phyloP scores from a whole-genome alignment of 2,888 invertebrate genomes.

The Polyommatus iphigenia region DNA sequence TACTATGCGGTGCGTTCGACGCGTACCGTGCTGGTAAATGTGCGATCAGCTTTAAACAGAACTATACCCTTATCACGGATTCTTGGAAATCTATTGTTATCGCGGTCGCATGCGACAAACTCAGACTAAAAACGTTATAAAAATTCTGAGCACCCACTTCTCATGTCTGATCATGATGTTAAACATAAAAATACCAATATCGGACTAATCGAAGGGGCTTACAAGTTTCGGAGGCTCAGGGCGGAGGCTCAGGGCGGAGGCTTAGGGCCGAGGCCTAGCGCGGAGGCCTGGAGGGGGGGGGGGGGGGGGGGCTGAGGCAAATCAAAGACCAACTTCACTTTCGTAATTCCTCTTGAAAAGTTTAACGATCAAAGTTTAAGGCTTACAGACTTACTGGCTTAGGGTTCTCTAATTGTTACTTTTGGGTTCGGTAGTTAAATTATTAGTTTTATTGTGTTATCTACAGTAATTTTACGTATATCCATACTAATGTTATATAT shows the following conservation, averaged over 20 bases:
- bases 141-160: no score
- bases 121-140: no score
- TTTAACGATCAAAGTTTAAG: slow-evolving; percentile 1
- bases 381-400: not conserved
- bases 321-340: not conserved
- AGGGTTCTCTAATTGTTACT: not conserved
- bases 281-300: not conserved
- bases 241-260: not conserved
- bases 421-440: not conserved
- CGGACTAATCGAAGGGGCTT: not conserved
- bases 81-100: no score
- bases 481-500: no score
- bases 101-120: no score
- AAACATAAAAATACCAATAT: not conserved
- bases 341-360: not conserved
- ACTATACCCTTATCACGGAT: no score
- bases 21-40: no score
- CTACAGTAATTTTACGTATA: no score
- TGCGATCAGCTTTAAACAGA: no score
- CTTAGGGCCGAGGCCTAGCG: no score
- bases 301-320: not conserved
- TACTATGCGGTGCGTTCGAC: no score
- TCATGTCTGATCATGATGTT: not conserved
- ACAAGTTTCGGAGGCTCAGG: not conserved
- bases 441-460: not conserved